These are phyloP conservation scores for Haliaeetus leucogaster DNA, from an alignment of 2,113 vertebrate genomes.

Conservation along the genomic window DNA sequence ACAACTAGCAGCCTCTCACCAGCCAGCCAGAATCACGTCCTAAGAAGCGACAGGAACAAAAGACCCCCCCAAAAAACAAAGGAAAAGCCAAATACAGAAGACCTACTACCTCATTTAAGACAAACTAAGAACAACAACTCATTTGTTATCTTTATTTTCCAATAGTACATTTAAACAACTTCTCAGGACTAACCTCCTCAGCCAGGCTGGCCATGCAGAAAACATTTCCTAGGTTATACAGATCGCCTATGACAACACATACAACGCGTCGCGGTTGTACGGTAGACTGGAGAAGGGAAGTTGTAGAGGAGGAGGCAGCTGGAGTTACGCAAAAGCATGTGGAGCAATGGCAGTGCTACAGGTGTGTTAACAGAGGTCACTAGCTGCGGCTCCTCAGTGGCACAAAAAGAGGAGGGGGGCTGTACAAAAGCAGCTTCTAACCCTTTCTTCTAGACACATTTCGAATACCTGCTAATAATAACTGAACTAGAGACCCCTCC, in stretches of 20 bases:
- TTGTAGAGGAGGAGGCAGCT: background rate
- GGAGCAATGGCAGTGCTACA: background rate
- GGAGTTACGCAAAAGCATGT: background rate
- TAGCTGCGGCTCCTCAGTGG: background rate
- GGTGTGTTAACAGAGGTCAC: background rate
- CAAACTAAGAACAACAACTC: background rate
- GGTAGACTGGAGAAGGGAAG: background rate
- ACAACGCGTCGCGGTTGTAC: background rate
- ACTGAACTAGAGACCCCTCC: conserved; percentile 30
- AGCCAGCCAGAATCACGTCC: background rate
- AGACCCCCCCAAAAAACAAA: background rate
- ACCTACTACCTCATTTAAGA: conserved; percentile 9
- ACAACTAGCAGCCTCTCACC: background rate
- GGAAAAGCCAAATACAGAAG: background rate
- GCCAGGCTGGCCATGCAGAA: background rate
- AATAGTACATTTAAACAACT: conserved; percentile 53
- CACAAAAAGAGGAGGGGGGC: background rate
- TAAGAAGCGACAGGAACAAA: background rate
- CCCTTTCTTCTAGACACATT: background rate
- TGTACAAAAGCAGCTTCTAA: background rate
- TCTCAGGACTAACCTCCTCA: conserved; percentile 6
- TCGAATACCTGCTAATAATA: background rate
- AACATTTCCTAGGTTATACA: conserved; percentile 12
- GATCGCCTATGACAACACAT: background rate
- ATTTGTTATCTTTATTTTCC: conserved; percentile 50